These are phyloP conservation scores for Muscidifurax raptorellus DNA, from an alignment of 1,140 invertebrate species.

Conservation along the genomic window DNA sequence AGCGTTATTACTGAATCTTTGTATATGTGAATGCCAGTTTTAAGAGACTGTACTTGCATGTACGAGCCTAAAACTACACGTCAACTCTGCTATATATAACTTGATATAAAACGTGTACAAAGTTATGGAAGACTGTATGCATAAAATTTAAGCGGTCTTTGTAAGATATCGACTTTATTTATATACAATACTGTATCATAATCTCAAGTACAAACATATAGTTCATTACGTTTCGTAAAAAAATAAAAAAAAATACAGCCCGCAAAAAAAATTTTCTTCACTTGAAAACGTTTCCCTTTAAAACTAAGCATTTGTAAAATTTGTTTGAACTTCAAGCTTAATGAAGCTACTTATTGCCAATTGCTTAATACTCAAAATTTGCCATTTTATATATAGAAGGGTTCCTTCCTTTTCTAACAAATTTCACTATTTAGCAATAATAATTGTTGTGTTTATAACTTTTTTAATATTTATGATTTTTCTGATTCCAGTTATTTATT, in stretches of 20 bases:
- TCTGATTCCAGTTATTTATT: constrained; percentile 46
- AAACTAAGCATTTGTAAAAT: constrained; percentile 48
- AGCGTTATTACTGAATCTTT: constrained; percentile 56
- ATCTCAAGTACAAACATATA: constrained; percentile 73
- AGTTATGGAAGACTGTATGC: constrained; percentile 70
- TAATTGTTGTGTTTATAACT: constrained; percentile 49
- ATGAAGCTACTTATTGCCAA: constrained; percentile 23
- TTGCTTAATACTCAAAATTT: constrained; percentile 50
- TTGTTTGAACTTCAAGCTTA: constrained; percentile 37
- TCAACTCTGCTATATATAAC: constrained; percentile 69
- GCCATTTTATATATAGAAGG: constrained; percentile 47
- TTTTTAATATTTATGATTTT: constrained; percentile 52
- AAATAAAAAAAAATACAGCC: constrained; percentile 66
- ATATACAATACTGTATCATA: constrained; percentile 73
- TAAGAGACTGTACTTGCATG: constrained; percentile 65
- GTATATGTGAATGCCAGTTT: constrained; percentile 60
- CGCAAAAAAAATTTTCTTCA: constrained; percentile 49
- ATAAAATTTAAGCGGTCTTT: constrained; percentile 69
- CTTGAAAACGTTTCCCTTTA: constrained; percentile 34
- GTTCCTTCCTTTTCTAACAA: constrained; percentile 44
- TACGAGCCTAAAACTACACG: constrained; percentile 67
- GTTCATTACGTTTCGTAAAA: constrained; percentile 73
- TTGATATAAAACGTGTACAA: constrained; percentile 72
- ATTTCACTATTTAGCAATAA: constrained; percentile 47
- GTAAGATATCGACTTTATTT: constrained; percentile 73